These are phyloP conservation scores for Melanotaenia maccullochi DNA, from an alignment of 2,797 vertebrate species.

Conservation along the genomic window DNA sequence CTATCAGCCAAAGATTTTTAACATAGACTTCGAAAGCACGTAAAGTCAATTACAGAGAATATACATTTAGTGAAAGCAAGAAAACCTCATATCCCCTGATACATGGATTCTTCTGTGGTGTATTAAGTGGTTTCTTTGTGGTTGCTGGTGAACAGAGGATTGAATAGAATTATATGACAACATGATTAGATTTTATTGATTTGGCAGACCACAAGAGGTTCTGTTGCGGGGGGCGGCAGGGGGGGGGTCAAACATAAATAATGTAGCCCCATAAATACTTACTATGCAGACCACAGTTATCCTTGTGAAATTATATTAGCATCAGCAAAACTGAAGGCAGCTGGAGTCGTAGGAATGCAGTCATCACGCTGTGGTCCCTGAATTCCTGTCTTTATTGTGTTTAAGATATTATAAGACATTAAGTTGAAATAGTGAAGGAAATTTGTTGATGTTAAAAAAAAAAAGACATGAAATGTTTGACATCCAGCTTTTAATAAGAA, in stretches of 20 bases:
- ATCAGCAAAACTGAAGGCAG: constrained; percentile 14
- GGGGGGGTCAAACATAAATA: constrained; percentile 37
- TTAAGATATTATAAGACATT: background rate
- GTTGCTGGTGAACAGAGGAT: constrained; percentile 28
- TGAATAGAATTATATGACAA: constrained; percentile 27
- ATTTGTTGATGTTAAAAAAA: background rate
- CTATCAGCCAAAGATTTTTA: background rate
- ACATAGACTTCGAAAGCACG: background rate
- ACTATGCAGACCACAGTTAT: constrained; percentile 22
- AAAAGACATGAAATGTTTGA: background rate
- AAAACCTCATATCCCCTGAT: constrained; percentile 1
- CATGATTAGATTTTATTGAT: constrained; percentile 43
- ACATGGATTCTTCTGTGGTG: constrained; percentile 8
- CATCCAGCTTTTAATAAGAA: background rate
- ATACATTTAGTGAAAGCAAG: constrained; percentile 17
- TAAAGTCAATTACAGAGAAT: constrained; percentile 3
- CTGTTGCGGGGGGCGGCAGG: background rate
- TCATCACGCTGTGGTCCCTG: constrained; percentile 32
- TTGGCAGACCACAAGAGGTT: constrained; percentile 20
- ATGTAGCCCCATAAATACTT: constrained; percentile 21
- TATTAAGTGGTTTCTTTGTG: constrained; percentile 22
- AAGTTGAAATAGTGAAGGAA: background rate
- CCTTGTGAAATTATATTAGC: constrained; percentile 31
- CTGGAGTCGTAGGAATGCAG: constrained; percentile 32
- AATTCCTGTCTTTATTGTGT: constrained; percentile 2